Evolutionary conservation across 2,113 vertebrate genomes (phyloP).

Genomic region (Glareola pratincola): DNA sequence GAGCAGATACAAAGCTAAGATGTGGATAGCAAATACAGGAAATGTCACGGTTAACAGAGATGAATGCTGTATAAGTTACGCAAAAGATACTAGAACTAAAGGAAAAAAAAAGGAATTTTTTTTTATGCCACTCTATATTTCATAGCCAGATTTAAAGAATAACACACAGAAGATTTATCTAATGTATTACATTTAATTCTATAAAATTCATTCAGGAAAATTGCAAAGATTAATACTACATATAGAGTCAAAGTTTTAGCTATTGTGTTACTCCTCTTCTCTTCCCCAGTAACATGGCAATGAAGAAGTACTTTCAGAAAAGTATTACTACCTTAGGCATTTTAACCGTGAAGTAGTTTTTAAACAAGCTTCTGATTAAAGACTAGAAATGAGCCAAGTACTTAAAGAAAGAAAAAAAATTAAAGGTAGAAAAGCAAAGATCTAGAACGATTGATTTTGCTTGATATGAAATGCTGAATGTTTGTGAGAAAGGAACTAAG

Average conservation of each 20-base stretch:
- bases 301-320: background rate
- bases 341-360: background rate
- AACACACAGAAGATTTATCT: background rate
- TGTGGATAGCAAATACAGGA: background rate
- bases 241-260: background rate
- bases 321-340: background rate
- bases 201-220: background rate
- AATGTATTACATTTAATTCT: background rate
- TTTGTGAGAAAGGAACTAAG: background rate
- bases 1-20: background rate
- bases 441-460: background rate
- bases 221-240: background rate
- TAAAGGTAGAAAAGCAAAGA: background rate
- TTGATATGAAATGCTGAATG: background rate
- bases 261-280: background rate
- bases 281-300: background rate
- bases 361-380: background rate
- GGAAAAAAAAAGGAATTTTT: background rate
- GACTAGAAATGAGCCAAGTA: background rate
- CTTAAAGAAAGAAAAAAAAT: background rate
- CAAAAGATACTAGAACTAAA: background rate
- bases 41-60: background rate
- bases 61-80: background rate
- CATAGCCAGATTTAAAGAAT: background rate
- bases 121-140: background rate